Conservation (phyloP, 2,888 invertebrate genomes). For the Drosophila tanythrix region DNA sequence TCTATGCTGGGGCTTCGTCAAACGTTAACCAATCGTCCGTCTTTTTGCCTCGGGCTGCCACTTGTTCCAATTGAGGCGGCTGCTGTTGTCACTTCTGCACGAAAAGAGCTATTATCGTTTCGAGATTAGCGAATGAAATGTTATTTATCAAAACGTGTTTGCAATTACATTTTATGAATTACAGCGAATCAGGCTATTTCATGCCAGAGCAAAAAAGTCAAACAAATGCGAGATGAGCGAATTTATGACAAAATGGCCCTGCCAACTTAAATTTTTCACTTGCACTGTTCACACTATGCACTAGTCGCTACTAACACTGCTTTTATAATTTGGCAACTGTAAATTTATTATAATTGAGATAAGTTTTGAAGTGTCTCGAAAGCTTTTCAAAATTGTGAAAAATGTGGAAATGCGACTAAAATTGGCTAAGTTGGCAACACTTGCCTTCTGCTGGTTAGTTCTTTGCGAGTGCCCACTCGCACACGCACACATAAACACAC, state of each 20-base stretch:
- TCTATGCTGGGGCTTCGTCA: constrained; percentile 56
- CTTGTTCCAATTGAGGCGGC: constrained; percentile 58
- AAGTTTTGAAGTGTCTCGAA: background rate
- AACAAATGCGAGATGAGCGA: constrained; percentile 50
- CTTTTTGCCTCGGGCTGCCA: constrained; percentile 66
- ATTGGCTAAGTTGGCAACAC: constrained; percentile 49
- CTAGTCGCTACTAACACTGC: background rate
- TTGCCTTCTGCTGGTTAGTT: constrained; percentile 38
- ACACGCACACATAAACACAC: constrained; percentile 6
- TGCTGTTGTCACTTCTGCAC: constrained; percentile 48
- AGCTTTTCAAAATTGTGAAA: constrained; percentile 4
- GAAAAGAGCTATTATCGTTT: constrained; percentile 4
- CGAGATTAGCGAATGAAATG: constrained; percentile 7
- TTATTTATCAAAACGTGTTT: constrained; percentile 21
- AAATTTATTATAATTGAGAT: background rate
- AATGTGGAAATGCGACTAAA: constrained; percentile 20
- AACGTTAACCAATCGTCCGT: constrained; percentile 30
- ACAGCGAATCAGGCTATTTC: constrained; percentile 23
- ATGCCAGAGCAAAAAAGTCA: constrained; percentile 40
- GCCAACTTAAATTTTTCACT: constrained; percentile 46
- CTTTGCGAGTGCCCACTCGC: constrained; percentile 40
- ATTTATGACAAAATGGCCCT: constrained; percentile 50
- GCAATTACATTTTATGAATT: constrained; percentile 15
- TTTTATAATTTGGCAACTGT: background rate
- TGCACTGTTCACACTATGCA: constrained; percentile 1